These are phyloP conservation scores for Blomia tropicalis DNA, from an alignment of 2,888 invertebrate species.

Conservation along the genomic window DNA sequence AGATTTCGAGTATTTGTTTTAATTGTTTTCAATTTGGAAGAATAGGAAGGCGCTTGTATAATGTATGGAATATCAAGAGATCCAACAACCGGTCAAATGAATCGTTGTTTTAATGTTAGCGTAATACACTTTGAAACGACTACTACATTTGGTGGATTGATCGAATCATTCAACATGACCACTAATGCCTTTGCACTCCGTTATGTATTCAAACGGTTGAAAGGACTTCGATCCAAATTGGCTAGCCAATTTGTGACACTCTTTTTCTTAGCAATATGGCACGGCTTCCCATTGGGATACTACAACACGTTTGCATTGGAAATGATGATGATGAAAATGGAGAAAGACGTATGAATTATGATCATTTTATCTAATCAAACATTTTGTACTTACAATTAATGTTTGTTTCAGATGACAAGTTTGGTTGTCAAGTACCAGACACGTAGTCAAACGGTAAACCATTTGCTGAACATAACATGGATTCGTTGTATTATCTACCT, in stretches of 20 bases:
- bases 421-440: background rate
- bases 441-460: background rate
- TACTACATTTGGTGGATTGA: conserved; percentile 66
- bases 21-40: background rate
- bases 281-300: conserved; percentile 84
- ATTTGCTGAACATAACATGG: background rate
- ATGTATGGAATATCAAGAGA: conserved; percentile 55
- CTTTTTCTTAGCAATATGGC: conserved; percentile 81
- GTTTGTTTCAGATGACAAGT: background rate
- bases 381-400: background rate
- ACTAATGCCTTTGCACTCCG: conserved; percentile 82
- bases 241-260: conserved; percentile 66
- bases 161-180: conserved; percentile 82
- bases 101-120: conserved; percentile 76
- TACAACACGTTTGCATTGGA: conserved; percentile 82
- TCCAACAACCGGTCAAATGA: conserved; percentile 44
- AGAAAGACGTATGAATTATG: conserved; percentile 50
- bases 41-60: conserved; percentile 40
- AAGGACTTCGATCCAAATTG: conserved; percentile 65
- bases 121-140: conserved; percentile 64
- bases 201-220: conserved; percentile 80
- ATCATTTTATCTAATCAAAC: background rate
- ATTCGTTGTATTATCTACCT: conserved; percentile 3
- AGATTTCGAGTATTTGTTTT: background rate
- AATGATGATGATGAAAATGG: conserved; percentile 66